phyloP scores from a whole-genome alignment of 2,113 vertebrate genomes.

The Chroicocephalus ridibundus region DNA sequence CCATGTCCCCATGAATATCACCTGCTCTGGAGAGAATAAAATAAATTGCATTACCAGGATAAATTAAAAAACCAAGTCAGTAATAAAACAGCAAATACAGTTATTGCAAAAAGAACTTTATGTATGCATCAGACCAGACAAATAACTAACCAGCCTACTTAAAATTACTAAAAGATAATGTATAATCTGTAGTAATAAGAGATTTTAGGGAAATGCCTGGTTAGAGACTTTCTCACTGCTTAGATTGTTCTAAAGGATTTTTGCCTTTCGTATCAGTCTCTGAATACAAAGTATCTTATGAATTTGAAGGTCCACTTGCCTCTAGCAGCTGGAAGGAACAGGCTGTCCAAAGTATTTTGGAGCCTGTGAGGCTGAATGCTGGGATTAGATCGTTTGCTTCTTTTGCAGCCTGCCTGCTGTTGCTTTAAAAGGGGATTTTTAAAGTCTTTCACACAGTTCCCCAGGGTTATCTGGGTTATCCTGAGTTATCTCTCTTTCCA shows the following conservation, averaged over 20 bases:
- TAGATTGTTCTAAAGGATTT: neutral
- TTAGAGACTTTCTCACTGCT: neutral
- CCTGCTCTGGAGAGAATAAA: neutral
- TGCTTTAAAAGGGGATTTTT: conserved; percentile 29
- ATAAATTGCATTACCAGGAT: neutral
- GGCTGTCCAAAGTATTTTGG: conserved; percentile 30
- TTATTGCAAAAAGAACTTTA: neutral
- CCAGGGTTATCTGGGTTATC: conserved; percentile 38
- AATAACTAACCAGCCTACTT: neutral
- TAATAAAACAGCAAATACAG: neutral
- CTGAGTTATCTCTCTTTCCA: conserved; percentile 27
- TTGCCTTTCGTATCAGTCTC: neutral
- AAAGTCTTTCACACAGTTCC: conserved; percentile 16
- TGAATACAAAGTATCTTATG: neutral
- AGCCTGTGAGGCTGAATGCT: conserved; percentile 19
- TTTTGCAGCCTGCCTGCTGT: conserved; percentile 37
- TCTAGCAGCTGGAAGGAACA: conserved; percentile 32
- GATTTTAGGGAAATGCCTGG: neutral
- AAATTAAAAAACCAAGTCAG: neutral
- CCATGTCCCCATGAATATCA: neutral
- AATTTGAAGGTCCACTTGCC: neutral
- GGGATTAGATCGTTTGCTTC: neutral
- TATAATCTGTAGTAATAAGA: neutral
- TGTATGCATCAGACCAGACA: neutral
- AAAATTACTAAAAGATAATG: neutral